A percentile compares a stretch with the other conserved stretches of the same genome.
These are phyloP conservation scores for Heliconius hortense DNA, from an alignment of 2,888 invertebrate genomes.

Conservation along the genomic window DNA sequence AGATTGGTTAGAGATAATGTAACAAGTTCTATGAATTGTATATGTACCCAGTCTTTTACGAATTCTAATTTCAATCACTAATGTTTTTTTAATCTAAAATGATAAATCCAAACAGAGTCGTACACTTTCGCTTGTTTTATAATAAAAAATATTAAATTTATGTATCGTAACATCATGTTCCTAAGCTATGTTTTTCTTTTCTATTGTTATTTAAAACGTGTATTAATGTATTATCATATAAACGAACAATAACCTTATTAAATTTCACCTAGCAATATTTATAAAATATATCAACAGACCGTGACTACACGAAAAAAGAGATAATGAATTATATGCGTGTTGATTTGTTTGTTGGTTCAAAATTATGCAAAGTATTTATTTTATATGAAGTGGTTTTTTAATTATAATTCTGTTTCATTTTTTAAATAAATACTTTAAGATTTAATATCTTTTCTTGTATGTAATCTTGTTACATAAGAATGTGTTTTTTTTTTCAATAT, in stretches of 20 bases:
- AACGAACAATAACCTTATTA: neutral
- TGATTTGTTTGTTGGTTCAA: neutral
- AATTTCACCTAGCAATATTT: neutral
- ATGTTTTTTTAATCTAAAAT: no score
- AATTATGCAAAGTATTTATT: neutral
- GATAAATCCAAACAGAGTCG: no score
- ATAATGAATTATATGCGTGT: neutral
- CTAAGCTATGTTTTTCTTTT: neutral
- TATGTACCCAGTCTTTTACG: no score
- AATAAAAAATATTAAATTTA: neutral
- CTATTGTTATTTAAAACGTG: neutral
- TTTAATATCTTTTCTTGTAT: neutral
- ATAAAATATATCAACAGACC: constrained; percentile 3
- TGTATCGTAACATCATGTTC: neutral
- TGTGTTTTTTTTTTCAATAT: no score
- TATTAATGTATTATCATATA: neutral
- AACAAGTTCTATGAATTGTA: no score
- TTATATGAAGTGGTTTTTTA: neutral
- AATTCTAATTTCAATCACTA: no score
- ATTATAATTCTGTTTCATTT: neutral
- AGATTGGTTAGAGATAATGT: no score
- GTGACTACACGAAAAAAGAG: constrained; percentile 1
- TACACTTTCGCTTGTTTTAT: no score
- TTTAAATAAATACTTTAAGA: neutral
- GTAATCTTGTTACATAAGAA: neutral